Evolutionary conservation across 2,888 invertebrate genomes (phyloP).

Genomic region (Drosophila nr. perissopoda): DNA sequence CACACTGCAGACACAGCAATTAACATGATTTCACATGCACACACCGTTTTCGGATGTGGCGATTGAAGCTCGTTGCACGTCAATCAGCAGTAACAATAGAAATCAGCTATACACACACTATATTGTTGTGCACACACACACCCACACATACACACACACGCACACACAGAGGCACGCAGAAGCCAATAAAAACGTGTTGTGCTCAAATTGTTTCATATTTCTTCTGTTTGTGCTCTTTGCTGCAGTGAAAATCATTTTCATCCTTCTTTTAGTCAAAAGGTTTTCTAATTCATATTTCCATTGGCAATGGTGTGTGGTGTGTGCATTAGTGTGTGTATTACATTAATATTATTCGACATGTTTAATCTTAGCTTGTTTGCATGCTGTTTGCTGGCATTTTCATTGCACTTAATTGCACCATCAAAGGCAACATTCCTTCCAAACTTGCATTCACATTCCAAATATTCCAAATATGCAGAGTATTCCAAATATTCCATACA

Average conservation of each 20-base stretch:
- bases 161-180: conserved; percentile 23
- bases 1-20: conserved; percentile 8
- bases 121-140: conserved; percentile 1
- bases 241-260: conserved; percentile 34
- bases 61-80: conserved; percentile 64
- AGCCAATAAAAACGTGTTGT: conserved; percentile 48
- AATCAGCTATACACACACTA: conserved; percentile 13
- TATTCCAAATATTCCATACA: neutral
- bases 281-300: conserved; percentile 45
- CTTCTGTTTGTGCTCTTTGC: conserved; percentile 11
- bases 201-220: conserved; percentile 18
- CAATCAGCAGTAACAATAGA: conserved; percentile 60
- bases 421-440: neutral
- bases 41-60: conserved; percentile 33
- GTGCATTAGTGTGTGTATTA: neutral
- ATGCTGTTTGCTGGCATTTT: neutral
- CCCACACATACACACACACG: conserved; percentile 7
- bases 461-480: neutral
- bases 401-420: neutral
- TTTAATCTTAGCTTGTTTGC: neutral
- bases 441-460: neutral
- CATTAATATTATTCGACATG: neutral
- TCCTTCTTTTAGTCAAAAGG: conserved; percentile 35
- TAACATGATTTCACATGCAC: conserved; percentile 12
- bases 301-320: conserved; percentile 13